Evolutionary conservation across 2,113 vertebrate species (phyloP), one percentile per base, ranked within the genome.

Genomic region (Brachyhypopomus occidentalis): DNA sequence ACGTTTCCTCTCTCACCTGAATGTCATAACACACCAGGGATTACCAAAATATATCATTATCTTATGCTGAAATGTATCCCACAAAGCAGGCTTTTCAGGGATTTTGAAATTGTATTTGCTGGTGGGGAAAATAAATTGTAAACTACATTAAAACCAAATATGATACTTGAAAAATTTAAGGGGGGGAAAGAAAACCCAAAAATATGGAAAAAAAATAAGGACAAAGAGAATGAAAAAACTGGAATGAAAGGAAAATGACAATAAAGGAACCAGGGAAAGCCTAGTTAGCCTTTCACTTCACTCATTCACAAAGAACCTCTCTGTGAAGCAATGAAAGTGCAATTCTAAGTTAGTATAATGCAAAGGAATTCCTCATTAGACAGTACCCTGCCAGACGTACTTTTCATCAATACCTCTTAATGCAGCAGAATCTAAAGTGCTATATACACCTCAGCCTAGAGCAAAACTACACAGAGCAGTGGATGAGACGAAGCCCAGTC

Each of bases 1-100:
- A 94, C 84, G 88, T 93, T 96, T 86, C 95, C 93, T 87, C 95
- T 92, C 75, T 98, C 97, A 96, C 96, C 97, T 99, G 80, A 69
- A 88, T 55, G 71, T 77, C 38, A 84, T 20, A 86, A 89, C 75
- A 89, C 27, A 90, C 55, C 75, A 19, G 73, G 8, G 77, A 60
- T 92, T 87, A 91, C 8, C n/a, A 62, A 75, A 70, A 12, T 69
- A 38, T n/a, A 56, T 22, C 59, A 36, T 58, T 19, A 16, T 2
- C 3, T 64, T 56, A n/a, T 75, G 12, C 56, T 41, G 22, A 36
- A 25, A 45, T 22, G 58, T 55, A 27, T 16, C 58, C 25, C 20
- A 70, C 45, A 73, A 78, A 23, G n/a, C 12, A 70, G 25, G 27
- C 66, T 72, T 63, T 12, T 84, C 25, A 38, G 58, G 52, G 58